Base-by-base conservation (phyloP, 2,797 vertebrate species). In the Dendrocincla fuliginosa region DNA sequence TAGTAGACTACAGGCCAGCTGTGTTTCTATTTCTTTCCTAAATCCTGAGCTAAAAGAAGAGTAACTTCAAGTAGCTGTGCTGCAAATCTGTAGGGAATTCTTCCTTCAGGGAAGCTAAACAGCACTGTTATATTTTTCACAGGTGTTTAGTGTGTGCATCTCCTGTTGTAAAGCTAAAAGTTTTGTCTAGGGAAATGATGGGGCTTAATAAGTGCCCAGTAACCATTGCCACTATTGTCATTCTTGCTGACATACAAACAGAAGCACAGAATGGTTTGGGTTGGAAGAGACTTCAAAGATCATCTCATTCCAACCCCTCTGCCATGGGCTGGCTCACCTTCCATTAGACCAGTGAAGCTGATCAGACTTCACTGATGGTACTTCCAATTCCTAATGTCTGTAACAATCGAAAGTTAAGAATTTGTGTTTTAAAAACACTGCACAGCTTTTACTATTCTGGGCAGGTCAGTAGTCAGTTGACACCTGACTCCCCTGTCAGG, bases 171-270 rank as follows among this genome's bases (percentile, higher is more conserved):
- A 57, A 84, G 35, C 47, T 67, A 75, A 69, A 76, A 75, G 24
- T 24, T 73, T 59, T 79, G 13, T 11, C 35, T 53, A 25, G n/a
- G 41, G 24, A 16, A 68, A 11, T 68, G 49, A 35, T 47, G n/a
- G 64, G 16, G 5, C 32, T 68, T 71, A 67, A 53, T 27, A 53
- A 78, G 46, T 56, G 20, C 20, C 10, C 23, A 12, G 37, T 39
- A 59, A 69, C 30, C 9, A 3, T 52, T 5, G 1, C 42, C 33
- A 53, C 52, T 6, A 0, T 41, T 5, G 0, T 41, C 73, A 30
- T 85, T 12, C 28, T 70, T 52, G 52, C 32, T 67, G 20, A 9
- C 16, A 17, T 52, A 39, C 6, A 44, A n/a, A 50, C 11, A 33
- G 37, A 57, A 27, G 23, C 47, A 70, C 24, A 57, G 32, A 39